Conservation (phyloP, 92 coral and sea anemone species). For the Siderastrea radians region DNA sequence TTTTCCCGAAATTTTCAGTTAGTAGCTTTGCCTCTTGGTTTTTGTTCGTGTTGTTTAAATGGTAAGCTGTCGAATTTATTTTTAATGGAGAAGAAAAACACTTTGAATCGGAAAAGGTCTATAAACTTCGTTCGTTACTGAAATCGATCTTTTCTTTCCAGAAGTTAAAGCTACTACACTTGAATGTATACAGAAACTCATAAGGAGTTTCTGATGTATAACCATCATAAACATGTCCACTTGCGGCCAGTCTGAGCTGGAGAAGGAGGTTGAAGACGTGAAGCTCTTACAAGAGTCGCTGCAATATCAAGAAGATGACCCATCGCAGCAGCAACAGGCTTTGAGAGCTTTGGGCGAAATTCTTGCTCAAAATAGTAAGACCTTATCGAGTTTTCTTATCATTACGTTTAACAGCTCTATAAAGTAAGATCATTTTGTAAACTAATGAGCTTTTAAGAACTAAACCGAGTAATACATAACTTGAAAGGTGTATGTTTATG, state of each 20-base stretch:
- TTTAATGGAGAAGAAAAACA: no score
- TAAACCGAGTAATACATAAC: no score
- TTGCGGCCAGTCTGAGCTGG: not conserved
- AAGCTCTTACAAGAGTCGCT: conserved; percentile 40
- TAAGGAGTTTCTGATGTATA: no score
- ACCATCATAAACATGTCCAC: not conserved
- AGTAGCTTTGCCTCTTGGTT: no score
- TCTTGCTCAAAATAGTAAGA: conserved; percentile 38
- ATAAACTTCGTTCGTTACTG: not conserved
- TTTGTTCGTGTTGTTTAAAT: no score
- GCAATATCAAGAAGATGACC: conserved; percentile 20
- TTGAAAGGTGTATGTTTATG: no score
- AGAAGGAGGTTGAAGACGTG: conserved; percentile 38
- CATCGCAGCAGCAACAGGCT: conserved; percentile 42
- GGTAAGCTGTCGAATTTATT: no score
- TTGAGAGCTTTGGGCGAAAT: conserved; percentile 26
- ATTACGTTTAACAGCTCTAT: no score
- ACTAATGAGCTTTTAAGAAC: no score
- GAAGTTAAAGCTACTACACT: not conserved
- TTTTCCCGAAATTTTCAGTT: no score
- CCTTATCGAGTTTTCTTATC: not conserved
- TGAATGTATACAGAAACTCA: not conserved
- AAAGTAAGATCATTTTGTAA: no score
- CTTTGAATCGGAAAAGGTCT: no score
- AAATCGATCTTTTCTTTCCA: not conserved